Evolutionary conservation across 2,113 vertebrate species (phyloP).

Genomic region (Mionectes macconnelli): DNA sequence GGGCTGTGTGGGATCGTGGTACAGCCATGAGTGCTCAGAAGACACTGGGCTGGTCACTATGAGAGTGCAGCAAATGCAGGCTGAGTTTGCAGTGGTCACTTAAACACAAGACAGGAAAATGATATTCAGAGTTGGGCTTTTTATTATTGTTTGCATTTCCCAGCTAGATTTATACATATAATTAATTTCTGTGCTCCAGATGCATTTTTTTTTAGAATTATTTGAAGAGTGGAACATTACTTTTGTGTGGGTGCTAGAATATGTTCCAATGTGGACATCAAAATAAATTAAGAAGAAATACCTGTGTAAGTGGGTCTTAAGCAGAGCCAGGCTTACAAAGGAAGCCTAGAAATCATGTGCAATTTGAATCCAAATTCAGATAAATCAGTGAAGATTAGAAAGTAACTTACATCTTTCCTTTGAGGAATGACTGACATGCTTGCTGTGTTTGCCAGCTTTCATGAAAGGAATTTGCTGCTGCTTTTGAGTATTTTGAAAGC

Average conservation of each 20-base stretch:
- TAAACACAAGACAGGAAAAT: background rate
- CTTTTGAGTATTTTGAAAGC: conserved; percentile 19
- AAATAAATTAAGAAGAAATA: background rate
- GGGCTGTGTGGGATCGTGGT: background rate
- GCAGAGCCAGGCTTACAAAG: background rate
- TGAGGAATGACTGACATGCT: background rate
- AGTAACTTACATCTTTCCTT: background rate
- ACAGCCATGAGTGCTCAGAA: rapidly evolving
- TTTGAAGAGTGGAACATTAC: background rate
- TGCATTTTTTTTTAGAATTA: background rate
- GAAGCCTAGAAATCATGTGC: background rate
- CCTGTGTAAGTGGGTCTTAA: background rate
- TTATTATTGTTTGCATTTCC: background rate
- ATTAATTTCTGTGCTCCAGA: background rate
- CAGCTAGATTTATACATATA: background rate
- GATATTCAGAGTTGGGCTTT: background rate
- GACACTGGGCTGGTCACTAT: rapidly evolving
- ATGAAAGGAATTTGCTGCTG: conserved; percentile 5
- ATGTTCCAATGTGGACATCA: background rate
- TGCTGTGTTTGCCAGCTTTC: background rate
- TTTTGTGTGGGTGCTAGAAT: background rate
- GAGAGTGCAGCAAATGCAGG: background rate
- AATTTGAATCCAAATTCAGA: background rate
- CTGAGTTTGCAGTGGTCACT: background rate
- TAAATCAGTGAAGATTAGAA: background rate